phyloP scores from a whole-genome alignment of 2,797 vertebrate species.

The Pseudochirops corinnae region DNA sequence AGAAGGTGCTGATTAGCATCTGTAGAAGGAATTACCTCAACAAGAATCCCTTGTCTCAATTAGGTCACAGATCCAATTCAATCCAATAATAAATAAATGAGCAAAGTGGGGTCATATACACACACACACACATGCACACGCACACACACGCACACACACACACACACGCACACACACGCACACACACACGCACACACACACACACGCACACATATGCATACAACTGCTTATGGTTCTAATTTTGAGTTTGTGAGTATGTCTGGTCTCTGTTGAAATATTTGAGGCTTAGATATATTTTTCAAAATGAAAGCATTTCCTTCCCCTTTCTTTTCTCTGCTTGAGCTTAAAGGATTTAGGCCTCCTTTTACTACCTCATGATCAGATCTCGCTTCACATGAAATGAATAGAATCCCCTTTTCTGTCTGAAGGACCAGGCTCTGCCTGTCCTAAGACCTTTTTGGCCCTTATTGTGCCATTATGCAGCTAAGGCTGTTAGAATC shows the following conservation, averaged over 20 bases:
- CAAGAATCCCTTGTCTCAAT: background rate
- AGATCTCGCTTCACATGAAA: conserved; percentile 8
- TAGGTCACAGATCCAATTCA: background rate
- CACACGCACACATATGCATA: no score
- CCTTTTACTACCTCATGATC: background rate
- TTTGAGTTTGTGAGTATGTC: conserved; percentile 21
- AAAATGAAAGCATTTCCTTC: conserved; percentile 72
- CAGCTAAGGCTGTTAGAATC: conserved; percentile 66
- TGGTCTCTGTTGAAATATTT: conserved; percentile 66
- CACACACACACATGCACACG: no score
- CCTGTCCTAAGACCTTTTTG: conserved; percentile 41
- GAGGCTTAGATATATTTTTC: conserved; percentile 75
- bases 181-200: no score
- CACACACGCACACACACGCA: no score
- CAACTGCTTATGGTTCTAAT: background rate
- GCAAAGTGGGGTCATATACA: background rate
- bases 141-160: no score
- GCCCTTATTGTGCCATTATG: conserved; percentile 49
- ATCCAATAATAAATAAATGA: background rate
- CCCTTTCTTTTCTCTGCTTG: conserved; percentile 64
- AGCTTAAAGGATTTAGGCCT: background rate
- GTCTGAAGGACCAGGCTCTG: conserved; percentile 9
- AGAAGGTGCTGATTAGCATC: background rate
- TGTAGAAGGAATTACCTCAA: background rate
- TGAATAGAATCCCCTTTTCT: background rate